Evolutionary conservation across 2,797 vertebrate species (phyloP), one percentile per base, ranked within the genome.

Genomic region (Salmo trutta): DNA sequence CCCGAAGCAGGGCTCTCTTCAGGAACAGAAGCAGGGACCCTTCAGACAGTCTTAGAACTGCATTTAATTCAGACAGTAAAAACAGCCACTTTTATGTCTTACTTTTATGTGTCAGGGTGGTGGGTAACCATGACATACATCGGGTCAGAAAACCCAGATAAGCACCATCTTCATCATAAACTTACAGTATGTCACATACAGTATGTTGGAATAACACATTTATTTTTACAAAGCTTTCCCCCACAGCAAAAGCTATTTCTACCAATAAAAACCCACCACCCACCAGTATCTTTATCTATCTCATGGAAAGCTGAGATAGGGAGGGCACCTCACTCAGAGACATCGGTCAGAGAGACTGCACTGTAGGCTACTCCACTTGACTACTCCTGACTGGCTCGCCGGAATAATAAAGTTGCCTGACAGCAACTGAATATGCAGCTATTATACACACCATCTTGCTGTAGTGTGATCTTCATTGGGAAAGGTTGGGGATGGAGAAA

Each of bases 321-420:
- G 51, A 17, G 71, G 7, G 36, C 31, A 52, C 62, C 51, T 71
- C 8, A 24, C 51, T 27, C 33, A n/a, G 41, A 33, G 64, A 27
- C 77, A 66, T 77, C 82, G 83, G 79, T 87, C 84, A 84, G 76
- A 85, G 68, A 51, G 75, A 84, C 78, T 77, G 74, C 54, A 80
- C 83, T 86, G 71, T 36, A 80, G 82, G 86, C 21, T 79, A 54
- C 70, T 78, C 66, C 74, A 77, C 77, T 71, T 66, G 81, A 83
- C 79, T 72, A 27, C 85, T 84, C 80, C 80, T 89, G 89, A 90
- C 85, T 81, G 70, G 80, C 82, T 69, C 24, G 82, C 86, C 79
- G 77, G 77, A 82, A 89, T 92, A 90, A 93, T 91, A 75, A 90
- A 93, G 86, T 88, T 86, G 15, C 79, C 87, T 88, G 89, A 88